phyloP scores from a whole-genome alignment of 2,797 vertebrate genomes.

The Eurystomus glaucurus region DNA sequence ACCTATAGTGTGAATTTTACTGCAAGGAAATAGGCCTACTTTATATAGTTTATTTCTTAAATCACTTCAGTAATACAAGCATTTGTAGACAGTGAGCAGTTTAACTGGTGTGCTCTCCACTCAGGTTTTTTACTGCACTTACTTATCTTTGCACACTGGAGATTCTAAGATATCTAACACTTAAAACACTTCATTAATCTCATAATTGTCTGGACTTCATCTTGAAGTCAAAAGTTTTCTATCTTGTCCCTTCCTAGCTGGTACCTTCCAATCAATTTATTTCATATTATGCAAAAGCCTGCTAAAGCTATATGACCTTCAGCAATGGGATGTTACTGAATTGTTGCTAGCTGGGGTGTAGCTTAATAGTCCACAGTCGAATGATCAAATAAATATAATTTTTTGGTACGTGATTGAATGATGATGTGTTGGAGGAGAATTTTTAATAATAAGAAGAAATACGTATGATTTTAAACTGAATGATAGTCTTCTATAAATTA shows the following conservation, averaged over 20 bases:
- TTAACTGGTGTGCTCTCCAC: not conserved
- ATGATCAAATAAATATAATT: not conserved
- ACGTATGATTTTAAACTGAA: not conserved
- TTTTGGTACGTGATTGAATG: not conserved
- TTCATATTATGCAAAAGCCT: not conserved
- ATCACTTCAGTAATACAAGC: not conserved
- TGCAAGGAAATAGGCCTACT: not conserved
- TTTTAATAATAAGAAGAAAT: not conserved
- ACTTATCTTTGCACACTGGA: not conserved
- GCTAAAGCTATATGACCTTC: not conserved
- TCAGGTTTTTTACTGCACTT: not conserved
- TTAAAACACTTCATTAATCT: not conserved
- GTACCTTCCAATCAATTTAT: not conserved
- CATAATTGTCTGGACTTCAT: not conserved
- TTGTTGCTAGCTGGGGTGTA: not conserved
- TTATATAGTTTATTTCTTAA: not conserved
- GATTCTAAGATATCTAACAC: not conserved
- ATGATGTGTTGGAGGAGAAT: accelerated
- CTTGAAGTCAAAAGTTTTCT: not conserved
- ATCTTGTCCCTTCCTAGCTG: not conserved
- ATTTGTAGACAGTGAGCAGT: not conserved
- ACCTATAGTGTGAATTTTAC: not conserved
- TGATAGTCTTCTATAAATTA: not conserved
- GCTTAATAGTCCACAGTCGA: not conserved
- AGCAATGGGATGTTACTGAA: not conserved